Conservation (phyloP, 2,888 invertebrate genomes). For the Hypena proboscidalis region DNA sequence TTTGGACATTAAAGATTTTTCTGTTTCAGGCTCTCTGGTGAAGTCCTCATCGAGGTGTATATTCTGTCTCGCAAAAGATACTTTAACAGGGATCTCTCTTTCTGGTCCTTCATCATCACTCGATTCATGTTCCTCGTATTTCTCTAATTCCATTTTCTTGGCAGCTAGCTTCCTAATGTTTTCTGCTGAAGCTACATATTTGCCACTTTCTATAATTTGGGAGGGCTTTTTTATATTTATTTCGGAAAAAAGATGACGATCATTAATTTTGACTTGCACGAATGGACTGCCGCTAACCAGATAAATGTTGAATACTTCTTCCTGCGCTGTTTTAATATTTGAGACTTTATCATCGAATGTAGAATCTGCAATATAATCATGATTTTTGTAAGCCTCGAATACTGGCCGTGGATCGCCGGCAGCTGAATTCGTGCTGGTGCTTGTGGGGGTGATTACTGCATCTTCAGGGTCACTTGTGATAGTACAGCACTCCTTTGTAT, state of each 20-base stretch:
- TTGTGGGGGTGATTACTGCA: no score
- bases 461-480: constrained; percentile 10
- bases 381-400: constrained; percentile 64
- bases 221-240: constrained; percentile 59
- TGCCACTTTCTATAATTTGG: constrained; percentile 24
- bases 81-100: constrained; percentile 69
- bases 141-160: constrained; percentile 60
- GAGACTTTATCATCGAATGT: constrained; percentile 47
- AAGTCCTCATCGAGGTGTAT: constrained; percentile 67
- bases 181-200: constrained; percentile 64
- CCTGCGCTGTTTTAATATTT: constrained; percentile 37
- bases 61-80: constrained; percentile 68
- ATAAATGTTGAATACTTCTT: constrained; percentile 61
- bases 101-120: constrained; percentile 46
- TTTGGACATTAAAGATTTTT: constrained; percentile 65
- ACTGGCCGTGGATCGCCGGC: constrained; percentile 26
- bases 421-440: no score
- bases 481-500: no score
- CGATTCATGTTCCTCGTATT: constrained; percentile 42
- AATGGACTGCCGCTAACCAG: constrained; percentile 52
- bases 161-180: constrained; percentile 61
- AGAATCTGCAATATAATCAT: constrained; percentile 62
- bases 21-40: constrained; percentile 44
- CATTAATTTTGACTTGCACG: constrained; percentile 61
- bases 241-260: constrained; percentile 65